These are phyloP conservation scores for Pristionchus maxplancki DNA, from an alignment of 2,888 invertebrate species.

Conservation along the genomic window DNA sequence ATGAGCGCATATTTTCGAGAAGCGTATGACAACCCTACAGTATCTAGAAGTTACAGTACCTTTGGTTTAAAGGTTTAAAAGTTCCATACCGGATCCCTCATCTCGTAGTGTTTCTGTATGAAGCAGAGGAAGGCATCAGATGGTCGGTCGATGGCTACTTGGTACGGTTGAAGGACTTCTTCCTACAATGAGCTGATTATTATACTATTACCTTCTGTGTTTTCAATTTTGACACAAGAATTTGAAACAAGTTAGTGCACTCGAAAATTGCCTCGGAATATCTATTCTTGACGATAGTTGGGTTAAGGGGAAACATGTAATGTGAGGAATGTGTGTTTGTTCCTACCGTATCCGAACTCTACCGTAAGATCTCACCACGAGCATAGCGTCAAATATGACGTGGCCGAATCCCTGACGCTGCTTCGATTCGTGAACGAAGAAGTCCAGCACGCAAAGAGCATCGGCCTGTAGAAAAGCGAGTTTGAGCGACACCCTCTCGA, in stretches of 20 bases:
- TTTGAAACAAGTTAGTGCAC: no score
- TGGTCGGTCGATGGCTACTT: constrained; percentile 92
- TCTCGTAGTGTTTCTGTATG: constrained; percentile 88
- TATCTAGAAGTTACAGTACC: no score
- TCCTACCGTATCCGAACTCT: neutral
- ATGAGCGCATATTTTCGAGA: no score
- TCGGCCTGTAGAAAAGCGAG: constrained; percentile 77
- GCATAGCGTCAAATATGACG: constrained; percentile 90
- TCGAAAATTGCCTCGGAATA: no score
- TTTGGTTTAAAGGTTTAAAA: no score
- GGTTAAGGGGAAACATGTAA: no score
- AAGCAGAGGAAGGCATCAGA: constrained; percentile 91
- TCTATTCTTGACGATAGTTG: no score
- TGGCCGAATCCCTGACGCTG: constrained; percentile 92
- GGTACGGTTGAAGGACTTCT: constrained; percentile 59
- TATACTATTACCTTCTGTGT: neutral
- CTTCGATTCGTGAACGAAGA: constrained; percentile 88
- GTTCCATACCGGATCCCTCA: constrained; percentile 81
- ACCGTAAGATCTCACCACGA: constrained; percentile 82
- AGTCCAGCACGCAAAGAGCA: constrained; percentile 92
- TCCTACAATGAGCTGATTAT: constrained; percentile 53
- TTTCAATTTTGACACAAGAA: no score
- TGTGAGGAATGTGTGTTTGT: no score
- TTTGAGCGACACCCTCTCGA: neutral
- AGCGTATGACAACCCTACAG: no score